Evolutionary conservation across 2,797 vertebrate species (phyloP).

Genomic region (Oophaga sylvatica): DNA sequence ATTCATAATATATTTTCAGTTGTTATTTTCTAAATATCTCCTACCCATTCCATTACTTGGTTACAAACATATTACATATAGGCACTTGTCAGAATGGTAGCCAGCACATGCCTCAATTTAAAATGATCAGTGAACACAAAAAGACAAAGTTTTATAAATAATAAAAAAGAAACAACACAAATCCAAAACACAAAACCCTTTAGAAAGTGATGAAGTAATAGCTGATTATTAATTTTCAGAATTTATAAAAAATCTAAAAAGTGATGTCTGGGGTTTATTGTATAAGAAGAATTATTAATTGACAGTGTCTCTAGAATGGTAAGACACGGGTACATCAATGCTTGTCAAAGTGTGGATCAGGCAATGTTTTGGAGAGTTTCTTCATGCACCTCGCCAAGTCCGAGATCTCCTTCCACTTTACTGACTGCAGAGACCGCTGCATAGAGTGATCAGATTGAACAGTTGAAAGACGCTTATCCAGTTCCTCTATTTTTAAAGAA

Average conservation of each 20-base stretch:
- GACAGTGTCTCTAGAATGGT: neutral
- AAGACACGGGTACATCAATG: neutral
- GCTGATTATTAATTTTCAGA: neutral
- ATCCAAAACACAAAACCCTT: neutral
- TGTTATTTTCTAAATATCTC: neutral
- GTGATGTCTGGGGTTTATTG: too few relatives aligned
- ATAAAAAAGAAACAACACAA: too few relatives aligned
- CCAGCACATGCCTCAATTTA: neutral
- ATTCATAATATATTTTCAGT: neutral
- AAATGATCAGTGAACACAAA: neutral
- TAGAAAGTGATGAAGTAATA: neutral
- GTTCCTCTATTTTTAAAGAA: conserved; percentile 58
- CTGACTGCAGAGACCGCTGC: conserved; percentile 52
- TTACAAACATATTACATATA: neutral
- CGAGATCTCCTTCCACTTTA: conserved; percentile 63
- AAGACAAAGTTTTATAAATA: too few relatives aligned
- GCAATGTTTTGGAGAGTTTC: conserved; percentile 49
- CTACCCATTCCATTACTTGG: neutral
- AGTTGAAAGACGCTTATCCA: conserved; percentile 62
- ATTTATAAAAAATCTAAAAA: neutral
- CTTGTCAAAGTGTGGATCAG: neutral
- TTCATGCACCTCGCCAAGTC: conserved; percentile 41
- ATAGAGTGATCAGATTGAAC: conserved; percentile 63
- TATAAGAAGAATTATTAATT: neutral
- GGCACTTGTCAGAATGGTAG: neutral